These are phyloP conservation scores for Caenorhabditis angaria DNA, from an alignment of 2,888 invertebrate species.

Conservation along the genomic window DNA sequence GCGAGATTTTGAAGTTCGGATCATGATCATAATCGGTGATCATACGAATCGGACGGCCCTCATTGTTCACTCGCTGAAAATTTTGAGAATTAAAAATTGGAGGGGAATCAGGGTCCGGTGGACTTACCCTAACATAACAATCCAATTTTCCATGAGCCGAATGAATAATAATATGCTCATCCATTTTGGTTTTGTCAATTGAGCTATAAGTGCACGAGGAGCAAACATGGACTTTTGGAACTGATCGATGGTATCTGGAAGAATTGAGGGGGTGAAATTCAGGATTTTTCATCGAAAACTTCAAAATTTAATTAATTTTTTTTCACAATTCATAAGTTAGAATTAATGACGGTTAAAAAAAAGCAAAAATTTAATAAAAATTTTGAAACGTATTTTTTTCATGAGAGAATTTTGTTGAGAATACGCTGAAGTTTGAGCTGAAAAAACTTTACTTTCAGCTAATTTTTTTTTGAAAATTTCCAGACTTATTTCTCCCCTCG, in stretches of 20 bases:
- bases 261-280: background rate
- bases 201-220: constrained; percentile 39
- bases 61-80: constrained; percentile 30
- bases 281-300: too few species aligned
- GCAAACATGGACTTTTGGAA: constrained; percentile 21
- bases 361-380: too few species aligned
- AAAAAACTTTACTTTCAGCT: background rate
- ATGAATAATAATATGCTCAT: constrained; percentile 35
- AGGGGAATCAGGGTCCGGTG: background rate
- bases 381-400: constrained; percentile 7
- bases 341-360: too few species aligned
- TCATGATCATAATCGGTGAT: constrained; percentile 19
- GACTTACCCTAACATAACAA: constrained; percentile 1
- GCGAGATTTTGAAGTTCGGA: constrained; percentile 3
- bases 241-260: constrained; percentile 3
- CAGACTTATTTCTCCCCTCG: too few species aligned
- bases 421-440: too few species aligned
- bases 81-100: background rate
- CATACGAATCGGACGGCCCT: constrained; percentile 18
- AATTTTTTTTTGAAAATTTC: background rate
- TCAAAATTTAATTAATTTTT: too few species aligned
- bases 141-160: constrained; percentile 5
- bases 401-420: too few species aligned
- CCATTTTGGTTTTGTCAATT: constrained; percentile 26
- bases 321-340: too few species aligned